Conservation (phyloP, 2,888 invertebrate species). For the Campopleginae sp. region DNA sequence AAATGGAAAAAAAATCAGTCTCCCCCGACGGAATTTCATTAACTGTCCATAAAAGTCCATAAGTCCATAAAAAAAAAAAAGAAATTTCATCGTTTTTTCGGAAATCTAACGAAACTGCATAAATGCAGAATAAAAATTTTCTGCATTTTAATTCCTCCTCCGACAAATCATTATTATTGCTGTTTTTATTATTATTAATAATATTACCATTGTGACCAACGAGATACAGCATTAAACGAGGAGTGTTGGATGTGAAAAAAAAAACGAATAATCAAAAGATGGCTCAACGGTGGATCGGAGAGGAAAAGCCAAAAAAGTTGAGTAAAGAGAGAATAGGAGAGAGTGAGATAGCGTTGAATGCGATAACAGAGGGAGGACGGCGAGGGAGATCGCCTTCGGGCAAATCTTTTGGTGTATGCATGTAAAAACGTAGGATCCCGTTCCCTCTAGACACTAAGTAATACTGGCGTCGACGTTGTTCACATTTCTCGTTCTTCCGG, state of each 20-base stretch:
- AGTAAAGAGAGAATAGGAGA: background rate
- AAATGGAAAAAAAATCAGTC: no score
- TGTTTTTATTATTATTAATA: slow-evolving; percentile 55
- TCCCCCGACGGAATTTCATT: no score
- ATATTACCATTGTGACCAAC: slow-evolving; percentile 76
- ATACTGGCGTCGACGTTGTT: slow-evolving; percentile 66
- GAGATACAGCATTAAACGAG: slow-evolving; percentile 74
- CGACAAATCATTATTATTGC: no score
- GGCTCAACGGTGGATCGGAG: background rate
- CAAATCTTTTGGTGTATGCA: slow-evolving; percentile 8
- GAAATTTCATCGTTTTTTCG: background rate
- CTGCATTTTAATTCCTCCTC: slow-evolving; percentile 47
- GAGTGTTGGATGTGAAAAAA: slow-evolving; percentile 27
- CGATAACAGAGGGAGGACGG: slow-evolving; percentile 41
- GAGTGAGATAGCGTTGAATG: slow-evolving; percentile 39
- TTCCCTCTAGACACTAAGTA: slow-evolving; percentile 78
- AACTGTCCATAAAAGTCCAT: no score
- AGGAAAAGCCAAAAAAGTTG: background rate
- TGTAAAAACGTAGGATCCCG: slow-evolving; percentile 61
- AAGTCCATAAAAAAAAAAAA: no score
- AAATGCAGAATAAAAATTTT: background rate
- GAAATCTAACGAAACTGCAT: background rate
- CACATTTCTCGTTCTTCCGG: slow-evolving; percentile 62
- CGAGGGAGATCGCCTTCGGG: slow-evolving; percentile 53
- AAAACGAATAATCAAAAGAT: background rate